A percentile compares a stretch with the other conserved stretches of the same genome.
Conservation (phyloP, 2,888 invertebrate species). For the Aquatica leii region DNA sequence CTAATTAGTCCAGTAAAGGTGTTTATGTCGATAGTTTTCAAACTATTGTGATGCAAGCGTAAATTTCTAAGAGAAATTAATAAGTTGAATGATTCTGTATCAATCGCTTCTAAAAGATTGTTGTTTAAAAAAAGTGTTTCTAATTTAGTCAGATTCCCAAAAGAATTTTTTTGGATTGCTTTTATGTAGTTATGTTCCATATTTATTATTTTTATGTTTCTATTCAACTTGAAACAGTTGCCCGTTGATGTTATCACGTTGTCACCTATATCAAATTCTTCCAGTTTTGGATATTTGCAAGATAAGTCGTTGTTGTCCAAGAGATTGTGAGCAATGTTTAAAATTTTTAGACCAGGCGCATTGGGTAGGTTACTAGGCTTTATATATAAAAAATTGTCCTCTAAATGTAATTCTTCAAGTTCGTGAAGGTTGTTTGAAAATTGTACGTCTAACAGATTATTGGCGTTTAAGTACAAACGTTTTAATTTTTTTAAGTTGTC, state of each 20-base stretch:
- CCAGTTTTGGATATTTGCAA: neutral
- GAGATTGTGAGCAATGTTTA: neutral
- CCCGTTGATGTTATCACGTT: neutral
- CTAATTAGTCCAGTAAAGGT: neutral
- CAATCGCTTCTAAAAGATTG: neutral
- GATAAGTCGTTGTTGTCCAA: neutral
- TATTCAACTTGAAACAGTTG: neutral
- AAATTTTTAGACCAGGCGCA: neutral
- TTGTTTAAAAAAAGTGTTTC: neutral
- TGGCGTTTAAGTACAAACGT: too few relatives aligned
- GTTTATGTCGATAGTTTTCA: neutral
- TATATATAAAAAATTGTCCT: neutral
- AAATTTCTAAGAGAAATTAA: neutral
- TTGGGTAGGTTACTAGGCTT: neutral
- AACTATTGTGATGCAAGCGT: neutral
- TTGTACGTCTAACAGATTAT: too few relatives aligned
- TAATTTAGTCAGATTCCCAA: neutral
- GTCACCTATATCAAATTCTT: neutral
- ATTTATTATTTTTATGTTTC: neutral
- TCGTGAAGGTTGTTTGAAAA: too few relatives aligned
- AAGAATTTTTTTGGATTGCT: neutral
- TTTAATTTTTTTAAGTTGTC: too few relatives aligned
- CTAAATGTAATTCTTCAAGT: too few relatives aligned
- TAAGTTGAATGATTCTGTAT: neutral
- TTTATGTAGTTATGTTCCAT: neutral